Conservation (phyloP, 2,113 vertebrate species). For the Heliornis fulica region DNA sequence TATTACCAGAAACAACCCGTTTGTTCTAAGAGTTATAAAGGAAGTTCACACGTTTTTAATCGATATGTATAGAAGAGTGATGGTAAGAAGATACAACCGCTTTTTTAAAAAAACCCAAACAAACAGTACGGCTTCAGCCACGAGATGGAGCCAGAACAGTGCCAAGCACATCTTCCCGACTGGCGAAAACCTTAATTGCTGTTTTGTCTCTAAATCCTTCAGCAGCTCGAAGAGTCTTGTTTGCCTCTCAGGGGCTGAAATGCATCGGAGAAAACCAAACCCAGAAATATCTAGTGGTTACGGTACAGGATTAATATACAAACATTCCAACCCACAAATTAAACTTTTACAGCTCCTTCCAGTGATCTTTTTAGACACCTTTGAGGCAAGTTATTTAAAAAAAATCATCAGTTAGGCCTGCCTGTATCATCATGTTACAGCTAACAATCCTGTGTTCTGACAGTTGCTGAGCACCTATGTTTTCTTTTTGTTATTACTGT, state of each 20-base stretch:
- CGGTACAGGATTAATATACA: neutral
- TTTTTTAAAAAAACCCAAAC: neutral
- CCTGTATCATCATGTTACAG: neutral
- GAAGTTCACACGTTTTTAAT: neutral
- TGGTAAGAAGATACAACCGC: neutral
- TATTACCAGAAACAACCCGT: neutral
- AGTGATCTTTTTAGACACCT: neutral
- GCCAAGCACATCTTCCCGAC: neutral
- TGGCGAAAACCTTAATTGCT: neutral
- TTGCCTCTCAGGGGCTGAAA: neutral
- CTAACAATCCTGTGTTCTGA: neutral
- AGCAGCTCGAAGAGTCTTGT: neutral
- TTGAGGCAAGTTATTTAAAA: neutral
- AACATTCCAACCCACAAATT: neutral
- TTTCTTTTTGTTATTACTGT: neutral
- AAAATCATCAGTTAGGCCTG: neutral
- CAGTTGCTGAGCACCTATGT: neutral
- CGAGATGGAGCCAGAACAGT: conserved; percentile 52
- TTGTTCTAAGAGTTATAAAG: neutral
- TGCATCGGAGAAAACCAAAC: neutral
- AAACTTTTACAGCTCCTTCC: neutral
- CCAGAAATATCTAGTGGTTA: neutral
- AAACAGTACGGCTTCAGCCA: neutral
- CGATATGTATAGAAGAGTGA: neutral
- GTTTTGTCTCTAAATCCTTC: neutral